Base-by-base conservation (phyloP, 2,113 vertebrate genomes). In the Ageneiosus marmoratus region DNA sequence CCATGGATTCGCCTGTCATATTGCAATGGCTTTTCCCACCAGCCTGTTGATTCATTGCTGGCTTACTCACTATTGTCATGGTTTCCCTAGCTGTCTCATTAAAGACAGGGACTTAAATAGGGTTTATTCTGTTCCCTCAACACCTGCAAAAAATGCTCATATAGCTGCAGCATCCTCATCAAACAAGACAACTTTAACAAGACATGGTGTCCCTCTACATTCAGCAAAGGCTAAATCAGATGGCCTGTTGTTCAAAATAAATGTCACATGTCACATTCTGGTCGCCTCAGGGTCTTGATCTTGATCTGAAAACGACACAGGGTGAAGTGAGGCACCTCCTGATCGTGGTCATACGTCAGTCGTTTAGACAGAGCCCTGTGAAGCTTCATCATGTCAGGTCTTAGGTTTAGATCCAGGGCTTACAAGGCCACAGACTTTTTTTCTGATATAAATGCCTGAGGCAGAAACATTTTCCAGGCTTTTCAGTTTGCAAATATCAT, bases 51-150 rank as follows among this genome's bases (percentile, higher is more conserved):
- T 84, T 72, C 82, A 84, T 65, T 58, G 51, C 77, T 70, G 58
- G 50, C 46, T 79, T 73, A 55, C 70, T 16, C 53, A 46, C 44
- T 70, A 72, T 84, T 84, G 69, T 84, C 83, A 60, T 51, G 53
- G 78, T 51, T 74, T 86, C 81, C 76, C 81, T 81, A 27, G 48
- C 81, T 79, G 74, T 86, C 82, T 86, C 83, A 86, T 83, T 86
- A 86, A 86, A 78, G 56, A 69, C 81, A 63, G 20, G 51, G 81
- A 56, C 77, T 88, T 77, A 77, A 86, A 86, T 83, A 85, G 83
- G 83, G 83, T 85, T 84, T 80, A 70, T 79, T 83, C 48, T 70
- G 37, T 63, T 83, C 24, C 65, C 60, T 77, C 41, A 51, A 50
- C 84, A 73, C n/a, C 53, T 46, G 74, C 56, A 77, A 63, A 70